Base-by-base conservation (phyloP, 2,797 vertebrate genomes). In the Enteromius argenteus region DNA sequence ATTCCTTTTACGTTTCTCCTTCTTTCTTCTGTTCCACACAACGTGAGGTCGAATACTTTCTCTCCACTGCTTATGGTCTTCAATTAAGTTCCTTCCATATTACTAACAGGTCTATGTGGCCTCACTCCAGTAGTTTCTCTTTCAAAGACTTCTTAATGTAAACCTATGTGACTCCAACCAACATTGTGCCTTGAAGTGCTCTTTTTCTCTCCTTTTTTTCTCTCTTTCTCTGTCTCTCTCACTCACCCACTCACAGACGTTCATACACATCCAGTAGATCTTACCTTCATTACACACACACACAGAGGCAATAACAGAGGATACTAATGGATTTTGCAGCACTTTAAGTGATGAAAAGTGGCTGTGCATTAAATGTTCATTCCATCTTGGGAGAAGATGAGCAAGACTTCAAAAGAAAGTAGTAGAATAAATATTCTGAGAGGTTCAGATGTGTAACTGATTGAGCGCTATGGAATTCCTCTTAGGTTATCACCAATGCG, bases 111-210 rank as follows among this genome's bases (percentile, higher is more conserved):
- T 60, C 79, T 69, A 7, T 73, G 80, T 78, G 72, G 51, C 37
- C 68, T 66, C 46, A 42, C 75, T 80, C 23, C 46, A 39, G 42
- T 49, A 15, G 19, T 80, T 77, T 58, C 49, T 62, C 76, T 66
- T 27, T 85, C 35, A 74, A 42, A 78, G 27, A 79, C 62, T 56
- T 84, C 83, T 80, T 84, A 68, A 71, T 76, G 62, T 88, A 85
- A 89, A 84, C 82, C 81, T 85, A 71, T 30, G 60, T 83, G 84
- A 84, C 84, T 86, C 62, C 32, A 71, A 73, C 35, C 76, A 46
- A 86, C 71, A 64, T 46, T 42, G 69, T 73, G 62, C 80, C 69
- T 78, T 84, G 51, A 82, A 84, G 39, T 74, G 58, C 58, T 86
- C 49, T 84, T 21, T 77, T 62, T 77, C 60, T 44, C 14, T 68